Evolutionary conservation across 2,113 vertebrate species (phyloP).

Genomic region (Petromus typicus): DNA sequence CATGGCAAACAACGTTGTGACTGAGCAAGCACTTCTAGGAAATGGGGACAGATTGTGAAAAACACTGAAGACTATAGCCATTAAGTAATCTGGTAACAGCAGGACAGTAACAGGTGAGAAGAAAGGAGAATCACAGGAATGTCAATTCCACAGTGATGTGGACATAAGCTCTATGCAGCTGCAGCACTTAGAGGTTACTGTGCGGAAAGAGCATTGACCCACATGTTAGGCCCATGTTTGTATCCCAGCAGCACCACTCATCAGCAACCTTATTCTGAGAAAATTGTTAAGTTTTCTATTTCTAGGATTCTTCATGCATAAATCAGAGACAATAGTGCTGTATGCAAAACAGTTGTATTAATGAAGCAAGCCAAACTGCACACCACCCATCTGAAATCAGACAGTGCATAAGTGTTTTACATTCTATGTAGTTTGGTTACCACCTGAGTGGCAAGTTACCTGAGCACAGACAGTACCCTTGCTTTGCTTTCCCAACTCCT

Average conservation of each 20-base stretch:
- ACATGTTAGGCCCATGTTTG: not conserved
- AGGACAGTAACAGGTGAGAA: not conserved
- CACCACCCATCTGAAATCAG: not conserved
- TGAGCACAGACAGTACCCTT: not conserved
- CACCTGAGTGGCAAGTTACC: not conserved
- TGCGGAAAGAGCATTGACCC: not conserved
- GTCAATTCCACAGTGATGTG: not conserved
- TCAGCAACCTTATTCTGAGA: not conserved
- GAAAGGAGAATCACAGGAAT: not conserved
- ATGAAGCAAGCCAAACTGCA: not conserved
- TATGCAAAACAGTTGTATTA: not conserved
- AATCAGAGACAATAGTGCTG: not conserved
- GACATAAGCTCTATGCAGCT: not conserved
- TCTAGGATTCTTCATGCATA: not conserved
- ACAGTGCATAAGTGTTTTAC: not conserved
- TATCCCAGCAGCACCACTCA: not conserved
- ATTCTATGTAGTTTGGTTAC: not conserved
- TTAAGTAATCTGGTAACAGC: slow-evolving; percentile 38
- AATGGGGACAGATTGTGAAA: slow-evolving; percentile 37
- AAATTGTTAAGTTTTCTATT: not conserved
- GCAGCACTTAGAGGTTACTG: not conserved
- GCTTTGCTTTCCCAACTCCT: not conserved
- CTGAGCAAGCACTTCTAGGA: not conserved
- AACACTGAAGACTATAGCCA: not conserved
- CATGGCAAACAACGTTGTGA: not conserved